Base-by-base conservation (phyloP, 2,113 vertebrate species). In the human region DNA sequence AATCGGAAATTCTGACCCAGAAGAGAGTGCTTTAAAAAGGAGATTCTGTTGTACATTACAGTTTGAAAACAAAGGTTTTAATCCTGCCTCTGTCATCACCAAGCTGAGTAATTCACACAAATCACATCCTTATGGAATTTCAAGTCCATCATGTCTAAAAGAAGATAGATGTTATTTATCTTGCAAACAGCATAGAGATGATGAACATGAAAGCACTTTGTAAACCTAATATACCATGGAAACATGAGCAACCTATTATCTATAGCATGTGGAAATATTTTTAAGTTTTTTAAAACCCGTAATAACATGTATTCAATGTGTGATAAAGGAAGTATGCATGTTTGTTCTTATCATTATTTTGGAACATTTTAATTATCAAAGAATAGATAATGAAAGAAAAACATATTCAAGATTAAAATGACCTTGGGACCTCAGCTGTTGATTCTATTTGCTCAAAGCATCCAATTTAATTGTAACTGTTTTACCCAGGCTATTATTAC, bases 361-460 rank as follows among this genome's bases (percentile, higher is more conserved):
- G 57, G 14, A 38, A 75, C 14, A 22, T 75, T 93, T 68, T 88
- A 40, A 43, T 91, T 3, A 91, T 59, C 14, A 79, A 84, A 57
- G 38, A 86, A 59, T 1, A 88, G n/a, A 73, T 52, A 85, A 12
- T 17, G 64, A 55, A 93, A 85, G 27, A 88, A 94, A 76, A 86
- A n/a, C 9, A 83, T 45, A 89, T 27, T 80, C 10, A 80, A 94
- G 17, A 79, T 52, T 80, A 66, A 93, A 94, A 80, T 57, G 18
- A 88, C 27, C 23, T 61, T 84, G 27, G 20, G 32, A 80, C 16
- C 40, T 92, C 61, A 78, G 32, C 4, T 92, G 68, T 81, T 48
- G 1, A 78, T 76, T 93, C 8, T 57, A 11, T 79, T 16, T 43
- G 20, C 48, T 96, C 81, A 94, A 97, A 82, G 32, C 45, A 97